A percentile compares a stretch with the other conserved stretches of the same genome.
These are phyloP conservation scores for Drosophila heteroneura DNA, from an alignment of 2,888 invertebrate genomes.

Conservation along the genomic window DNA sequence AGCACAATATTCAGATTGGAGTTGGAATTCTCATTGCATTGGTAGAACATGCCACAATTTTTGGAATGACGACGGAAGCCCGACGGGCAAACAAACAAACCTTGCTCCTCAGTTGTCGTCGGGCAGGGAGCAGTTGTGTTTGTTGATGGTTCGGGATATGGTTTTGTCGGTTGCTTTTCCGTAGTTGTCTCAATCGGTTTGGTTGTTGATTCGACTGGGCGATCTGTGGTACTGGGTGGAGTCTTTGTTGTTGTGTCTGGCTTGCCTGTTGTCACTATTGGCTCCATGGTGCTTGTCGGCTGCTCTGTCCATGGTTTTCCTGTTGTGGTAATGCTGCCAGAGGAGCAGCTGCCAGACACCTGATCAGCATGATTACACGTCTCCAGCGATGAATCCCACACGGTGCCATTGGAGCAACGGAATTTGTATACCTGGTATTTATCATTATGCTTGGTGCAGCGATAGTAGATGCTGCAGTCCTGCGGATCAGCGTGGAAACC, in stretches of 20 bases:
- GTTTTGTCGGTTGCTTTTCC: slow-evolving; percentile 25
- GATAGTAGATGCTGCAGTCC: slow-evolving; percentile 87
- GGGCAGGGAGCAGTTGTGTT: slow-evolving; percentile 77
- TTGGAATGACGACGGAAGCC: slow-evolving; percentile 93
- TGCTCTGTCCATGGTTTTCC: slow-evolving; percentile 34
- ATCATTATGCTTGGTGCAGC: slow-evolving; percentile 86
- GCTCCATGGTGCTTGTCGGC: slow-evolving; percentile 36
- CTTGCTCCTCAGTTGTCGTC: slow-evolving; percentile 87
- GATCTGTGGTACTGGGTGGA: slow-evolving; percentile 14
- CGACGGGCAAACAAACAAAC: slow-evolving; percentile 91
- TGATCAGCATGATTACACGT: slow-evolving; percentile 86
- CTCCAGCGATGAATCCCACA: slow-evolving; percentile 87
- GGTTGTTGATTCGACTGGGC: slow-evolving; percentile 35
- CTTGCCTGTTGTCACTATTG: slow-evolving; percentile 37
- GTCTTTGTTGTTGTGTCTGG: slow-evolving; percentile 50
- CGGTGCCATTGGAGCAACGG: slow-evolving; percentile 87
- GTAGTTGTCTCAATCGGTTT: slow-evolving; percentile 45
- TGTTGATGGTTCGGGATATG: slow-evolving; percentile 21
- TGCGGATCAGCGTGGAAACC: slow-evolving; percentile 85
- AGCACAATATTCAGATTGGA: slow-evolving; percentile 91
- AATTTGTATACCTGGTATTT: slow-evolving; percentile 86
- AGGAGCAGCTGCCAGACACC: slow-evolving; percentile 81
- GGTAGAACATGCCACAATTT: slow-evolving; percentile 93
- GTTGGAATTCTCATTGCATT: slow-evolving; percentile 89
- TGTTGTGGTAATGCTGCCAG: slow-evolving; percentile 56